A percentile compares a stretch with the other conserved stretches of the same genome.
Conservation (phyloP, 2,113 vertebrate species). For the Oostethus manadensis region DNA sequence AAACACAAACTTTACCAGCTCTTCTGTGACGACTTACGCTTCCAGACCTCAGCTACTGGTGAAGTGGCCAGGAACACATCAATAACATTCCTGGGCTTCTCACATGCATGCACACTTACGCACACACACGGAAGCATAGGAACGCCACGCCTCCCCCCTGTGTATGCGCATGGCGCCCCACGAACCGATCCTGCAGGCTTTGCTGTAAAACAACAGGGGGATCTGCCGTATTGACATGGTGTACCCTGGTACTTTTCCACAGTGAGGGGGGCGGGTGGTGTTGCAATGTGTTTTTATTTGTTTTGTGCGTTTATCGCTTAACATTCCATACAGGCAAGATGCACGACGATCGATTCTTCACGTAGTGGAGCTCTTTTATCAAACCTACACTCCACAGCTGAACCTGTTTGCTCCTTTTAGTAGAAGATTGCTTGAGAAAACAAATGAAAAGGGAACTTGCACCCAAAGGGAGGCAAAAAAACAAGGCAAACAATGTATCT, state of each 20-base stretch:
- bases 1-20: conserved; percentile 26
- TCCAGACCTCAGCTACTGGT: conserved; percentile 15
- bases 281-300: conserved; percentile 46
- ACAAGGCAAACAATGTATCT: no score
- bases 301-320: conserved; percentile 26
- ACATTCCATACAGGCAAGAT: conserved; percentile 22
- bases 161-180: neutral
- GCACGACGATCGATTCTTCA: neutral
- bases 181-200: conserved; percentile 29
- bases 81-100: conserved; percentile 15
- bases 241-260: conserved; percentile 60
- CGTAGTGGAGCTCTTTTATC: neutral
- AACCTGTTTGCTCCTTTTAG: conserved; percentile 7
- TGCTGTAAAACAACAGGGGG: conserved; percentile 62
- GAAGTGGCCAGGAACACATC: conserved; percentile 14
- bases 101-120: neutral
- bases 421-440: neutral
- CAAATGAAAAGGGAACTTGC: neutral
- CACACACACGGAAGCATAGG: neutral
- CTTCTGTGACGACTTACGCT: conserved; percentile 7
- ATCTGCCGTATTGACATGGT: conserved; percentile 33
- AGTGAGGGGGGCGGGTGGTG: conserved; percentile 28
- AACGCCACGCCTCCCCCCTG: conserved; percentile 10
- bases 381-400: neutral
- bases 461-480: neutral